Evolutionary conservation across 2,888 invertebrate genomes (phyloP).

Genomic region (Petrolisthes manimaculis): DNA sequence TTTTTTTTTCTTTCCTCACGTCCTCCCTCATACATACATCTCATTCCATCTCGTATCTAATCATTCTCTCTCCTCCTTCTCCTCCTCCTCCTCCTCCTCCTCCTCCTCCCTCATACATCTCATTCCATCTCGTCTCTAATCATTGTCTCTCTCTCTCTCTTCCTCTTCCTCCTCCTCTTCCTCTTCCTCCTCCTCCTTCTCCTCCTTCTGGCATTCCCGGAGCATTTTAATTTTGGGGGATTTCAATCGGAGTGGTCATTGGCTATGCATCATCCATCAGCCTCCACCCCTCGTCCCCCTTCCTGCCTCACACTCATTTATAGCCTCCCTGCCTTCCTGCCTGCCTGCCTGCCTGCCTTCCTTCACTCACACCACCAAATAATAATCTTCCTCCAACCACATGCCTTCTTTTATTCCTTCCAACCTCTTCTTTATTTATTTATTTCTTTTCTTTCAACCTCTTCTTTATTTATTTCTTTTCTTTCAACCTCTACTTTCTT

Average conservation of each 20-base stretch:
- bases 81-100: background rate
- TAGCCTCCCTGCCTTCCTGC: background rate
- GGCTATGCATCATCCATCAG: conserved; percentile 22
- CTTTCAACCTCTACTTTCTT: too few species aligned
- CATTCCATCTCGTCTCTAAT: background rate
- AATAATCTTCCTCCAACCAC: background rate
- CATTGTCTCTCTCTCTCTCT: background rate
- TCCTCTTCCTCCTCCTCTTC: too few species aligned
- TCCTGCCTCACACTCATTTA: background rate
- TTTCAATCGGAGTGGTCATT: conserved; percentile 22
- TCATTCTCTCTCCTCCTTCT: background rate
- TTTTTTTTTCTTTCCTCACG: background rate
- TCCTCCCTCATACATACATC: background rate
- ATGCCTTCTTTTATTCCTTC: background rate
- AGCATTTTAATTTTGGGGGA: conserved; percentile 5
- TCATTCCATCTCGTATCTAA: background rate
- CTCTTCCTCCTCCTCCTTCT: background rate
- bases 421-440: too few species aligned
- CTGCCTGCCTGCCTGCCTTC: too few species aligned
- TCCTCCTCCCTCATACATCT: background rate
- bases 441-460: too few species aligned
- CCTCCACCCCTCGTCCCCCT: background rate
- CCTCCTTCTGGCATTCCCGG: background rate
- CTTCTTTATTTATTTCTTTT: too few species aligned
- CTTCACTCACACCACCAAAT: background rate